Percentiles rank a stretch among this genome's conserved stretches.
These are phyloP conservation scores for Panthera tigris DNA, from an alignment of 2,113 vertebrate species.

Conservation along the genomic window DNA sequence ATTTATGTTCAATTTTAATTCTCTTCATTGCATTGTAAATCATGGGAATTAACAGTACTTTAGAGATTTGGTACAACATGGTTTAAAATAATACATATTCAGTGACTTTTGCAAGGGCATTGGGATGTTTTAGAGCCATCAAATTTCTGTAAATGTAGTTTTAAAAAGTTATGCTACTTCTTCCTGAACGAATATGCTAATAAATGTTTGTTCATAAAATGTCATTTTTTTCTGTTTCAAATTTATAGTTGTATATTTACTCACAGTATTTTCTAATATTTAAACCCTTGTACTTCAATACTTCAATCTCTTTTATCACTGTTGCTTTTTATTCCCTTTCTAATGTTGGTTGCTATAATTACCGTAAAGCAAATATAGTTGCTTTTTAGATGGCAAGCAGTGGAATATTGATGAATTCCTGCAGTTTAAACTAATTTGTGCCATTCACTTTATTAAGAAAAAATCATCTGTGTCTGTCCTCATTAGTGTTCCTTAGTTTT, in stretches of 20 bases:
- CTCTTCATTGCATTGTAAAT: background rate
- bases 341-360: background rate
- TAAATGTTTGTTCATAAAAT: background rate
- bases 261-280: background rate
- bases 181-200: background rate
- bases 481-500: background rate
- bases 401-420: background rate
- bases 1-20: background rate
- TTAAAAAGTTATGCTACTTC: background rate
- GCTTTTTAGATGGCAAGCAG: background rate
- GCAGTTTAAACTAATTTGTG: background rate
- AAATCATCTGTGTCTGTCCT: background rate
- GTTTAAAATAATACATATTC: background rate
- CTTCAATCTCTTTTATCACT: background rate
- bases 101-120: background rate
- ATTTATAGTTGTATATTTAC: background rate
- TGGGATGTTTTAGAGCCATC: background rate
- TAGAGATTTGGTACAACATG: background rate
- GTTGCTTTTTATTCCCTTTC: background rate
- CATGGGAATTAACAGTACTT: background rate
- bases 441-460: background rate
- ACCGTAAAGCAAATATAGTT: background rate
- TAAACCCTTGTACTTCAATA: background rate
- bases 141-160: background rate
- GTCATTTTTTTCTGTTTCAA: background rate